phyloP scores from a whole-genome alignment of 2,797 vertebrate genomes.

The Hipposideros larvatus region DNA sequence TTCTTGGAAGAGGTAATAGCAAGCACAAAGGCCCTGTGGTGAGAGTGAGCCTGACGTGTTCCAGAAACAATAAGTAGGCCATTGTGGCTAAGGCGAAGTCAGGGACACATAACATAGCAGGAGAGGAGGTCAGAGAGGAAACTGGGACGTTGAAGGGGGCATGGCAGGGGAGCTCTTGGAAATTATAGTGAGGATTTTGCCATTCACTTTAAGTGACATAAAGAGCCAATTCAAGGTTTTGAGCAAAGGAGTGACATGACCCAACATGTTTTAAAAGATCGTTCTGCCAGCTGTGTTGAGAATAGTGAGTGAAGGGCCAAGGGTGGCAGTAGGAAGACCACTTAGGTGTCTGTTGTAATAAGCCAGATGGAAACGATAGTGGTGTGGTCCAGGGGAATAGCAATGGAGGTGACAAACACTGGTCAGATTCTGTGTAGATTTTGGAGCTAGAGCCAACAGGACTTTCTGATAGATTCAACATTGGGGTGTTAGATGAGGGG shows the following conservation, averaged over 20 bases:
- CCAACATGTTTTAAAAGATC: neutral
- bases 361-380: neutral
- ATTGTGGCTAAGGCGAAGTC: neutral
- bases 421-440: neutral
- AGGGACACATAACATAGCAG: neutral
- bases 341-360: neutral
- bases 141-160: neutral
- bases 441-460: neutral
- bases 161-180: neutral
- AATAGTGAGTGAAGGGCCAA: neutral
- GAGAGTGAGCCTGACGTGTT: neutral
- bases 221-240: neutral
- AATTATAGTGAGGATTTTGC: neutral
- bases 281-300: neutral
- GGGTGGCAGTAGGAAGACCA: neutral
- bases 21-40: neutral
- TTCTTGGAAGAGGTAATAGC: neutral
- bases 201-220: neutral
- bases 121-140: neutral
- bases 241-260: neutral
- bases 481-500: rapidly evolving
- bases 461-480: neutral
- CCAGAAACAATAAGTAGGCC: neutral
- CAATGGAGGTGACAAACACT: neutral
- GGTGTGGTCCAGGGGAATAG: neutral